These are phyloP conservation scores for Leuciscus waleckii DNA, from an alignment of 2,797 vertebrate species.

Conservation along the genomic window DNA sequence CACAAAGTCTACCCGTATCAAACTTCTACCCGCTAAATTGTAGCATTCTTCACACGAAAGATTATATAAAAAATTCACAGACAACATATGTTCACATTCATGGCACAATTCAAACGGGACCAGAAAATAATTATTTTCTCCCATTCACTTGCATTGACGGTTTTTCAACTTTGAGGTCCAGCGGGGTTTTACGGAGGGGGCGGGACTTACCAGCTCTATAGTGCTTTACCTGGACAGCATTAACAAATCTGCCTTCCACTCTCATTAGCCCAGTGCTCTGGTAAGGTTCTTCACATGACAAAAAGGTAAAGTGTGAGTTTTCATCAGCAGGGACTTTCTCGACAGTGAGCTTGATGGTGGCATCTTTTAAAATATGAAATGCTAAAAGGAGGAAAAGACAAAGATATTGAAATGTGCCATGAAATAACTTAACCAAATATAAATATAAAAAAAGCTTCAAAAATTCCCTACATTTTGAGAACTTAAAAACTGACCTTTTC, in stretches of 20 bases:
- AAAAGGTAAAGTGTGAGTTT: slow-evolving; percentile 79
- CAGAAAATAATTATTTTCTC: too few relatives aligned
- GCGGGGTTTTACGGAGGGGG: too few relatives aligned
- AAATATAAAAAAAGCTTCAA: neutral
- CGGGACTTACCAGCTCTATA: too few relatives aligned
- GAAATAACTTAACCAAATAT: neutral
- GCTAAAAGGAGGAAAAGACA: slow-evolving; percentile 73
- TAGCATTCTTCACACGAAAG: too few relatives aligned
- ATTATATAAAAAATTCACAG: too few relatives aligned
- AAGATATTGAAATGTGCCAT: neutral
- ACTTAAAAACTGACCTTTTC: slow-evolving; percentile 81
- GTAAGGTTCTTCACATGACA: slow-evolving; percentile 80
- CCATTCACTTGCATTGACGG: too few relatives aligned
- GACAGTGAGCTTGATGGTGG: slow-evolving; percentile 92
- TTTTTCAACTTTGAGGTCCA: too few relatives aligned
- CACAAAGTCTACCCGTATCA: too few relatives aligned
- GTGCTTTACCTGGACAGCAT: slow-evolving; percentile 89
- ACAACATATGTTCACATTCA: too few relatives aligned
- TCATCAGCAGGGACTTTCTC: slow-evolving; percentile 88
- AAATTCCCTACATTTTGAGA: neutral
- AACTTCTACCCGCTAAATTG: too few relatives aligned
- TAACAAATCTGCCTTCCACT: slow-evolving; percentile 93
- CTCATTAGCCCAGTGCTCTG: slow-evolving; percentile 85
- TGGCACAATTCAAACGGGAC: too few relatives aligned
- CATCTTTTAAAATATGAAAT: slow-evolving; percentile 96